A percentile compares a stretch with the other conserved stretches of the same genome.
These are phyloP conservation scores for Hydrozoanthus gracilis DNA, from an alignment of 92 coral and sea anemone genomes.

Conservation along the genomic window DNA sequence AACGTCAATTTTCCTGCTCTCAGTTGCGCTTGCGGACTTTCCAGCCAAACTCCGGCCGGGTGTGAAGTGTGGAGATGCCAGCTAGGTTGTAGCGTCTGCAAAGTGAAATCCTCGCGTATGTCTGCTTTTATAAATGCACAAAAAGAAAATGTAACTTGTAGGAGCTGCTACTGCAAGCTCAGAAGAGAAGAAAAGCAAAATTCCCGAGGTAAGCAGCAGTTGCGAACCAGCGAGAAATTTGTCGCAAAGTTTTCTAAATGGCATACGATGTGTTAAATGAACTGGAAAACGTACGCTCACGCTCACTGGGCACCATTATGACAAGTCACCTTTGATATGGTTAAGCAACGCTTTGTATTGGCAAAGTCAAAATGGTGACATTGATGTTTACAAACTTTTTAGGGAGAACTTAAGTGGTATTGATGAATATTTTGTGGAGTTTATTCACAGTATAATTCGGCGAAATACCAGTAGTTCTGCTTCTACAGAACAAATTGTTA, in stretches of 20 bases:
- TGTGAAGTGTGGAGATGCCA: not conserved
- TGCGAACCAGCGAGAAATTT: not conserved
- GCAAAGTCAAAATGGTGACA: constrained; percentile 42
- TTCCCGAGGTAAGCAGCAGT: not conserved
- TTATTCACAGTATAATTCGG: no score
- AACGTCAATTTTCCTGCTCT: not conserved
- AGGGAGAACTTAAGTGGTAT: constrained; percentile 30
- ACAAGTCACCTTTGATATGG: constrained; percentile 63
- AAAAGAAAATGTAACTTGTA: not conserved
- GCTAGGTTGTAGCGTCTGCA: not conserved
- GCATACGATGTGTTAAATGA: no score
- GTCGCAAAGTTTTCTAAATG: not conserved
- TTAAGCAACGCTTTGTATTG: constrained; percentile 55
- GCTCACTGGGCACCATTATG: constrained; percentile 49
- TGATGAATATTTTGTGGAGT: constrained; percentile 66
- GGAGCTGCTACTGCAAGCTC: not conserved
- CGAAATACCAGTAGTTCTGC: no score
- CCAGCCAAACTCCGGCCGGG: not conserved
- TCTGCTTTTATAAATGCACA: not conserved
- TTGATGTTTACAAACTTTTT: constrained; percentile 49
- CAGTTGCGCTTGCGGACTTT: not conserved
- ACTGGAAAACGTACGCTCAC: not conserved
- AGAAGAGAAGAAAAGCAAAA: not conserved
- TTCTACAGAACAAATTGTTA: constrained; percentile 34
- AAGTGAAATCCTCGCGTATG: not conserved